A percentile compares a stretch with the other conserved stretches of the same genome.
Conservation (phyloP, 1,140 invertebrate genomes). For the Euura lappo region DNA sequence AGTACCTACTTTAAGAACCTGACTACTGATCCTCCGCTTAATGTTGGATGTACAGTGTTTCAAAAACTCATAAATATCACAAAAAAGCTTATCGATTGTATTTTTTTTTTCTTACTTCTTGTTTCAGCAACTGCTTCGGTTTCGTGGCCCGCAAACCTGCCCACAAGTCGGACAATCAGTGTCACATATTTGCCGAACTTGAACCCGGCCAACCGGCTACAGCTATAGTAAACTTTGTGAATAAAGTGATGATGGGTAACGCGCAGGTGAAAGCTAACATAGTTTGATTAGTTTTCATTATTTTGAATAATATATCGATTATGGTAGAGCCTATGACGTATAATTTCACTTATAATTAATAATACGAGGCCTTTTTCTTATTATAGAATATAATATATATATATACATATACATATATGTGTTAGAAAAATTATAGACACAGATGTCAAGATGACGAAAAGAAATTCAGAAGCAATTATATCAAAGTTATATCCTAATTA, state of each 20-base stretch:
- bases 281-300: constrained; percentile 45
- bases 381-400: too few relatives aligned
- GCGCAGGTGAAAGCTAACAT: constrained; percentile 63
- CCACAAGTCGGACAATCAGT: constrained; percentile 87
- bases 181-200: constrained; percentile 95
- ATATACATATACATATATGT: not conserved
- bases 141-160: constrained; percentile 90
- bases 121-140: constrained; percentile 82
- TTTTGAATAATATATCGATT: too few relatives aligned
- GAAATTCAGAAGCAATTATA: too few relatives aligned
- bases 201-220: constrained; percentile 94
- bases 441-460: too few relatives aligned
- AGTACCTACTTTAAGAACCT: too few relatives aligned
- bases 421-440: not conserved
- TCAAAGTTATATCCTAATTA: too few relatives aligned
- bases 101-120: constrained; percentile 12
- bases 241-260: constrained; percentile 81
- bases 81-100: constrained; percentile 1
- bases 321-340: too few relatives aligned
- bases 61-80: too few relatives aligned
- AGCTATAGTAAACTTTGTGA: constrained; percentile 95
- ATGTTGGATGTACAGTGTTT: too few relatives aligned
- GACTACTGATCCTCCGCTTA: too few relatives aligned
- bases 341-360: too few relatives aligned
- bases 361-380: too few relatives aligned